Evolutionary conservation across 2,113 vertebrate species (phyloP).

Genomic region (Myocastor coypus): DNA sequence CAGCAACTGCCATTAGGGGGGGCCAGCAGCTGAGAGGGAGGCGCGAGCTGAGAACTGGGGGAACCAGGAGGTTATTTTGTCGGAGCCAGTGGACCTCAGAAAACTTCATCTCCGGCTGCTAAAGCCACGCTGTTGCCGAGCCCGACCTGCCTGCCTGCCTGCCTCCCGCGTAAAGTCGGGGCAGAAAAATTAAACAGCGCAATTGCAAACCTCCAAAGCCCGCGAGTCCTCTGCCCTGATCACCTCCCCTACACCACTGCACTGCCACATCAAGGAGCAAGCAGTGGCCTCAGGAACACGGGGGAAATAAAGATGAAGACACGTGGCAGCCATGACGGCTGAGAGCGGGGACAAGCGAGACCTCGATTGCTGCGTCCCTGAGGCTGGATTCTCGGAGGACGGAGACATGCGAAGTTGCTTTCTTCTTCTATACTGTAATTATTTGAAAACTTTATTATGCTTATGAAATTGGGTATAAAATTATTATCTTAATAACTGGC

Average conservation of each 20-base stretch:
- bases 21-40: background rate
- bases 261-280: slow-evolving; percentile 64
- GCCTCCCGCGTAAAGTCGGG: slow-evolving; percentile 43
- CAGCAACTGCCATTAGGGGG: no score
- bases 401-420: slow-evolving; percentile 60
- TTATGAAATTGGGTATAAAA: slow-evolving; percentile 54
- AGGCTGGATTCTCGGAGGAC: slow-evolving; percentile 59
- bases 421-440: slow-evolving; percentile 59
- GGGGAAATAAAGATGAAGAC: slow-evolving; percentile 74
- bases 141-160: background rate
- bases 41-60: background rate
- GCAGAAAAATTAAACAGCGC: slow-evolving; percentile 67
- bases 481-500: slow-evolving; percentile 39
- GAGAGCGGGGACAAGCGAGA: slow-evolving; percentile 67
- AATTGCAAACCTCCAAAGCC: slow-evolving; percentile 50
- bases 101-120: background rate
- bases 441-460: slow-evolving; percentile 50
- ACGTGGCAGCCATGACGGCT: slow-evolving; percentile 73
- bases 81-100: slow-evolving; percentile 25
- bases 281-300: slow-evolving; percentile 71
- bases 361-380: slow-evolving; percentile 51
- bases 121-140: background rate
- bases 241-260: slow-evolving; percentile 46
- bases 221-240: slow-evolving; percentile 72
- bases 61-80: background rate